Percentiles rank a stretch among this genome's conserved stretches.
These are phyloP conservation scores for Nasonovia ribisnigri DNA, from an alignment of 2,888 invertebrate genomes.

Conservation along the genomic window DNA sequence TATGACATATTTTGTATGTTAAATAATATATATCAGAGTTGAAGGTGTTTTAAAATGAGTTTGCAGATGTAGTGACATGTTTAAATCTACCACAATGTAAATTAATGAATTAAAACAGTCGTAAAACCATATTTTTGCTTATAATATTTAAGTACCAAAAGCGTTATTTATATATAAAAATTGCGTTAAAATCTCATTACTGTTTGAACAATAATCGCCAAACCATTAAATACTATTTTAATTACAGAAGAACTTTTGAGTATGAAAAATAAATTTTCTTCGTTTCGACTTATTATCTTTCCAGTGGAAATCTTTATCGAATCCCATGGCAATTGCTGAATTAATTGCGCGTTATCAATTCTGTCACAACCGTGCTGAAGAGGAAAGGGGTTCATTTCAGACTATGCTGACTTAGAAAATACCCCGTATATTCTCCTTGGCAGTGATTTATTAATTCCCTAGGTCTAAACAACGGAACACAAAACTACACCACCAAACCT, in stretches of 20 bases:
- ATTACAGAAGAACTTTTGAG: neutral
- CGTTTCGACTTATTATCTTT: neutral
- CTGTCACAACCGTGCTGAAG: slow-evolving; percentile 15
- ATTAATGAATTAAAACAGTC: neutral
- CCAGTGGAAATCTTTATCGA: slow-evolving; percentile 10
- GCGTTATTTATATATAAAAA: neutral
- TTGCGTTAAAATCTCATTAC: slow-evolving; percentile 16
- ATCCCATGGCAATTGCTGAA: slow-evolving; percentile 48
- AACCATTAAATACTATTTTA: slow-evolving; percentile 15
- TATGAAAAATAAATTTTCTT: slow-evolving; percentile 32
- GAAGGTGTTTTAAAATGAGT: neutral
- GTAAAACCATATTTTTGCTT: neutral
- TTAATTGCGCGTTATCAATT: slow-evolving; percentile 54
- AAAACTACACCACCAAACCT: slow-evolving; percentile 34
- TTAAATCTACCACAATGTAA: neutral
- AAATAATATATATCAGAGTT: neutral
- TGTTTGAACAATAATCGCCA: slow-evolving; percentile 20
- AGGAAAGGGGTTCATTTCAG: neutral
- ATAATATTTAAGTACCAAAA: neutral
- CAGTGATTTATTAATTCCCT: slow-evolving; percentile 62
- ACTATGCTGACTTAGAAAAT: slow-evolving; percentile 21
- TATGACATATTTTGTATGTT: neutral
- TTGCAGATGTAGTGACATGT: neutral
- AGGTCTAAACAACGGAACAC: slow-evolving; percentile 45
- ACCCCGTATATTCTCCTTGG: slow-evolving; percentile 33